Conservation (phyloP, 2,797 vertebrate genomes). For the Lateolabrax maculatus region DNA sequence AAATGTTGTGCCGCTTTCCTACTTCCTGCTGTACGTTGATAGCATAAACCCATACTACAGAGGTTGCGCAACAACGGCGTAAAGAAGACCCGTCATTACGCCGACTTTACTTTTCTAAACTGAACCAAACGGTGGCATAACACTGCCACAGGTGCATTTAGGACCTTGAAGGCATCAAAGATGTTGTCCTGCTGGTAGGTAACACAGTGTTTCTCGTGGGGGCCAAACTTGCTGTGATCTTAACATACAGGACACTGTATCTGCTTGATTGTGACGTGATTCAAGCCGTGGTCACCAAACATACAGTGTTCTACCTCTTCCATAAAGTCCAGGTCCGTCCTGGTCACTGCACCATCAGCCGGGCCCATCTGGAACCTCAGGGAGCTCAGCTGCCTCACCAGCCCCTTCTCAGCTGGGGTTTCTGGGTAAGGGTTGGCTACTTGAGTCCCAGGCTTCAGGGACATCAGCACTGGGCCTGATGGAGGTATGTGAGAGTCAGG, state of each 20-base stretch:
- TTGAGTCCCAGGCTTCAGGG: conserved; percentile 85
- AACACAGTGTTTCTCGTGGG: too few relatives aligned
- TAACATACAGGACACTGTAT: background rate
- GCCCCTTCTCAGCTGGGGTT: conserved; percentile 55
- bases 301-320: conserved; percentile 26
- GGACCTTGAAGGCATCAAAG: background rate
- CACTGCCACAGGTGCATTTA: too few relatives aligned
- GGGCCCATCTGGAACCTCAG: conserved; percentile 31
- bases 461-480: conserved; percentile 88
- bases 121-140: too few relatives aligned
- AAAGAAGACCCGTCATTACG: too few relatives aligned
- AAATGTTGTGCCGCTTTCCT: too few relatives aligned
- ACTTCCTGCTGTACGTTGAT: too few relatives aligned
- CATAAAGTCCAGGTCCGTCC: conserved; percentile 26
- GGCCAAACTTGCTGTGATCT: background rate
- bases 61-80: too few relatives aligned
- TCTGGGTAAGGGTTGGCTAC: conserved; percentile 71
- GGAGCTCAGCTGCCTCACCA: conserved; percentile 23
- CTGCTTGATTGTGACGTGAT: background rate
- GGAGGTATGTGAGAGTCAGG: background rate
- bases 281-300: background rate
- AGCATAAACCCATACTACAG: too few relatives aligned
- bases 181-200: too few relatives aligned
- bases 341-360: background rate
- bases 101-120: too few relatives aligned